Percentiles rank a stretch among this genome's conserved stretches.
Conservation (phyloP, 1,140 invertebrate genomes). For the Zaprionus tsacasi region DNA sequence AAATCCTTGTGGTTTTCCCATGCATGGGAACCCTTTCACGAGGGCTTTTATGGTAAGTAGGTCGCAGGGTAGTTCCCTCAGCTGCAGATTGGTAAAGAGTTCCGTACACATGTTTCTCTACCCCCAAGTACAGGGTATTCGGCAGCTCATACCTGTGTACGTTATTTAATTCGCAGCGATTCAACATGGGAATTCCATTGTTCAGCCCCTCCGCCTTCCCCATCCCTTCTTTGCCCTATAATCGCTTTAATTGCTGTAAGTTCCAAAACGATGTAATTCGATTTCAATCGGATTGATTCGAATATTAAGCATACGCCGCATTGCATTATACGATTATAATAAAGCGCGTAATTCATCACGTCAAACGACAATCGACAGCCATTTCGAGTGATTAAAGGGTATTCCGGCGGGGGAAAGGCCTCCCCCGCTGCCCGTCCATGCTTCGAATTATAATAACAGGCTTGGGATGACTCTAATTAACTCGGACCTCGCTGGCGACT, state of each 20-base stretch:
- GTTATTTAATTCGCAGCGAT: background rate
- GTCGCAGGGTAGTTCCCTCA: background rate
- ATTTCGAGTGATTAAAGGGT: slow-evolving; percentile 2
- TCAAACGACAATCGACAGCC: background rate
- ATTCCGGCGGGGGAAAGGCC: background rate
- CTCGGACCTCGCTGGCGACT: background rate
- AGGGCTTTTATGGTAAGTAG: background rate
- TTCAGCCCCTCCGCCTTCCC: background rate
- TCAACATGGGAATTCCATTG: background rate
- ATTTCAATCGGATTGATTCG: slow-evolving; percentile 8
- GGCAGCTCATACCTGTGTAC: background rate
- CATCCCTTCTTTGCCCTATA: background rate
- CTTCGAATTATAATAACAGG: background rate
- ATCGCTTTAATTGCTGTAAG: slow-evolving; percentile 7
- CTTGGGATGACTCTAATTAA: background rate
- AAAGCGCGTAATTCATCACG: slow-evolving; percentile 14
- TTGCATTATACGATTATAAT: slow-evolving; percentile 37
- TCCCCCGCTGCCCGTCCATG: background rate
- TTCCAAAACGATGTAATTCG: slow-evolving; percentile 11
- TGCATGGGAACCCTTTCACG: background rate
- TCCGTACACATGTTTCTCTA: no score
- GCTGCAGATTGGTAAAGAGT: no score
- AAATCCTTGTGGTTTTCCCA: background rate
- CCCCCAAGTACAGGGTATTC: background rate
- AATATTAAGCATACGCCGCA: slow-evolving; percentile 13